phyloP scores from a whole-genome alignment of 2,113 vertebrate species.

The Henicopernis longicauda region DNA sequence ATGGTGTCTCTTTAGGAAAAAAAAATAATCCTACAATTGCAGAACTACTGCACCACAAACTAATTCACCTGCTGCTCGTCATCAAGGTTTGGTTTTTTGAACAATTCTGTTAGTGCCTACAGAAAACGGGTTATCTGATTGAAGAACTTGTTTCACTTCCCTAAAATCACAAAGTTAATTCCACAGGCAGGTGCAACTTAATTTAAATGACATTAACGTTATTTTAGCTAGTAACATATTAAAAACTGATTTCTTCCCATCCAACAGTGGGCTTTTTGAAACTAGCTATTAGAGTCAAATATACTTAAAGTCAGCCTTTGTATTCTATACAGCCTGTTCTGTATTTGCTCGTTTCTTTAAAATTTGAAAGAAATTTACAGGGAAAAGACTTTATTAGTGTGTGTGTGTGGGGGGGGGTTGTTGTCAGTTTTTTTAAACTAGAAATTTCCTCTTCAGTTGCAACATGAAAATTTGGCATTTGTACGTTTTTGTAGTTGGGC shows the following conservation, averaged over 20 bases:
- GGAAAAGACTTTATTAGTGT: background rate
- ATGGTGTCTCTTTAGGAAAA: background rate
- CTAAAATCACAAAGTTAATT: background rate
- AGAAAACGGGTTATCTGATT: fast-evolving
- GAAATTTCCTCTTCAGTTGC: background rate
- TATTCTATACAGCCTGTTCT: background rate
- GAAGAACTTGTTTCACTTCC: background rate
- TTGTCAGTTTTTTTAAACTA: background rate
- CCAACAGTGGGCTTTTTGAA: background rate
- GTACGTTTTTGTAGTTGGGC: background rate
- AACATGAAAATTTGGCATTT: background rate
- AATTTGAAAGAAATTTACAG: background rate
- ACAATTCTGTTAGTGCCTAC: background rate
- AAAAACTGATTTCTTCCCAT: background rate
- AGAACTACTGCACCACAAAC: background rate
- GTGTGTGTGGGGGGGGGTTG: too few relatives aligned
- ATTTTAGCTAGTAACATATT: background rate
- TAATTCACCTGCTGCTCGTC: background rate
- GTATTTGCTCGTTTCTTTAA: background rate
- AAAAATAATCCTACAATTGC: background rate
- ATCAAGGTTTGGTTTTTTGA: background rate
- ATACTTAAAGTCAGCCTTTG: background rate
- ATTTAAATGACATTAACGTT: background rate
- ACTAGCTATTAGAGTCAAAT: background rate
- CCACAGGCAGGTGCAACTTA: background rate